These are phyloP conservation scores for Stomatorhinus walkeri DNA, from an alignment of 2,797 vertebrate species.

Conservation along the genomic window DNA sequence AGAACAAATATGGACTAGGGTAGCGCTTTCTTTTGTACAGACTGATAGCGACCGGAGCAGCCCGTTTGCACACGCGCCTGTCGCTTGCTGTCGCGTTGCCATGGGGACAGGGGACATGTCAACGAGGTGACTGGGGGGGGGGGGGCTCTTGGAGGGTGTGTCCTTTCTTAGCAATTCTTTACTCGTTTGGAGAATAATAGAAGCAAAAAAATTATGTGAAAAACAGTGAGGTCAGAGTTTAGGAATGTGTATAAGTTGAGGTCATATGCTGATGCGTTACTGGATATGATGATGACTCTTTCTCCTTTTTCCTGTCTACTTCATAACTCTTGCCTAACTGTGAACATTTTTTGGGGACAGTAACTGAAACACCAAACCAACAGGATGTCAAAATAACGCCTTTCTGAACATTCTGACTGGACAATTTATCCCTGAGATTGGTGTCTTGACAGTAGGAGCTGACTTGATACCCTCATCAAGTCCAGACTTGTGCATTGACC, in stretches of 20 bases:
- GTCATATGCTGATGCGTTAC: neutral
- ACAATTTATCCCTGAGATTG: neutral
- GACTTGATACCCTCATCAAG: neutral
- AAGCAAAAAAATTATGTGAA: neutral
- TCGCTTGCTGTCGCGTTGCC: conserved; percentile 45
- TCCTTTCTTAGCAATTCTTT: neutral
- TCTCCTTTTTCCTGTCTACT: neutral
- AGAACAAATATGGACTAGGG: conserved; percentile 56
- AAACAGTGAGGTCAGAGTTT: neutral
- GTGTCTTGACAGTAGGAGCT: neutral
- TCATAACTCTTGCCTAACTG: neutral
- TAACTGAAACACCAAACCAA: neutral
- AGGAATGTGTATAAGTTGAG: neutral
- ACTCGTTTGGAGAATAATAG: neutral
- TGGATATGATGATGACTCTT: neutral
- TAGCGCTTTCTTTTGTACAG: conserved; percentile 50
- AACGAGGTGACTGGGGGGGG: conserved; percentile 30
- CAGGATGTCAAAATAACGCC: neutral
- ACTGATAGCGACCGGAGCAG: conserved; percentile 56
- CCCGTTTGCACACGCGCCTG: conserved; percentile 53
- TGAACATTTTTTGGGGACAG: neutral
- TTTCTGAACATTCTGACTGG: neutral
- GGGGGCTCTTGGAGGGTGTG: conserved; percentile 16
- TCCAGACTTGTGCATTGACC: neutral
- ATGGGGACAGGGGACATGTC: conserved; percentile 31